Evolutionary conservation across 2,888 invertebrate genomes (phyloP), one percentile per base, ranked within the genome.

Genomic region (Drosophila yooni): DNA sequence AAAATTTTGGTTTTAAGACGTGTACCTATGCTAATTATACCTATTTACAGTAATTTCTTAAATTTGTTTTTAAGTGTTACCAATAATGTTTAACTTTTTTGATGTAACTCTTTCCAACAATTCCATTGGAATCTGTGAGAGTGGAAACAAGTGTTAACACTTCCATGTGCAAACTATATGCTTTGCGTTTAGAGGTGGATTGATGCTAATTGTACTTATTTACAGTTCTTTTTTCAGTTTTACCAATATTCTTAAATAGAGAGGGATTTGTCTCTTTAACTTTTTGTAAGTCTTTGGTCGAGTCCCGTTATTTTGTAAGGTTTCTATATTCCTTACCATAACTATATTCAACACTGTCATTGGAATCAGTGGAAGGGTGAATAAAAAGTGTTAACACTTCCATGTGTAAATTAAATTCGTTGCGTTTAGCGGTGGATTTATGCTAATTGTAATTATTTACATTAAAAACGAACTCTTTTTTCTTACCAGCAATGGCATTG

Each of bases 401-500:
- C 13, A 21, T 2, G 15, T 38, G 54, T 18, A 54, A 21, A 36
- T 38, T 6, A 29, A 33, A 25, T 8, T 13, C 21, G 4, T 25
- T 8, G 13, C 8, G 2, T 33, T 36, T 10, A 34, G 5, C 7
- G 5, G 11, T 11, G 4, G 8, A 27, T n/a, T 50, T 27, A 27
- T 8, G 27, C 13, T 18, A 25, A 56, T 18, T 27, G 18, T 11
- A 11, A 10, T 11, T 5, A 53, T 25, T 36, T 6, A 4, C 10
- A 33, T 11, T 33, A 3, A 33, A 11, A 33, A 11, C 33, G 11
- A 33, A 33, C 33, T 33, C 11, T 33, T 33, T 33, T 33, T 27
- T 13, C 40, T 59, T 60, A 74, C 57, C 75, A 15, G 31, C 57
- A 7, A 33, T 10, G 21, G 61, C 69, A 34, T 65, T 71, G 2